Base-by-base conservation (phyloP, 2,888 invertebrate genomes). In the Dolomedes plantarius region DNA sequence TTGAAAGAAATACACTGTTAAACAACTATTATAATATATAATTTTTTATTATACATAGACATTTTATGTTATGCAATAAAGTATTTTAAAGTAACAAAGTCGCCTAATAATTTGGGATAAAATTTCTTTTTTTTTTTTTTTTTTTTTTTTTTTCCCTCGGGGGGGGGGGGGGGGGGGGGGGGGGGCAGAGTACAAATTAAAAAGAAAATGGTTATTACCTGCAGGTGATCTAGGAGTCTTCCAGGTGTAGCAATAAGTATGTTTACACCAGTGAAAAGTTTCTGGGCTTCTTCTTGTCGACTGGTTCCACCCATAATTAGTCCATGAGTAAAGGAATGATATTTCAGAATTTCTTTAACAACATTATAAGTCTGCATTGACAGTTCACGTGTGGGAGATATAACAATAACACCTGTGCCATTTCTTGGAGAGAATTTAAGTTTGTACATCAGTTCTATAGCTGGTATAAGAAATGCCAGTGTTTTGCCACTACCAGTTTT, bases 401-500 rank as follows among this genome's bases (percentile, higher is more conserved):
- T 95, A 72, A 99, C 95, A 62, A 99, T 94, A 32, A 96, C 95
- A 23, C 98, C 98, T 83, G 98, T 97, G 76, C 96, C 98, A 93
- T 98, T 97, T 89, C 97, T 93, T 0, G 97, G 97, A 94, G 96
- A 96, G 90, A 98, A 98, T 90, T 96, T 95, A 77, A 97, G 91
- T 91, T 97, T 98, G 90, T 95, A 94, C 87, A 98, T 95, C 46
- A 98, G 93, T 91, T 99, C 98, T 69, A 99, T 94, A 23, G 96
- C 97, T 0, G 99, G 98, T 90, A 99, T 95, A 0, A 99, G 94
- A 90, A 99, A 99, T 0, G 98, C 97, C 78, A 99, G 91, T 0
- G 98, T 99, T 92, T 99, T 99, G 89, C 98, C 98, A 9, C 98
- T 98, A 0, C 99, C 99, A n/a, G 99, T 99, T 92, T 96, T 95